A percentile compares a stretch with the other conserved stretches of the same genome.
Evolutionary conservation across 2,113 vertebrate species (phyloP).

Genomic region (Antidorcas marsupialis): DNA sequence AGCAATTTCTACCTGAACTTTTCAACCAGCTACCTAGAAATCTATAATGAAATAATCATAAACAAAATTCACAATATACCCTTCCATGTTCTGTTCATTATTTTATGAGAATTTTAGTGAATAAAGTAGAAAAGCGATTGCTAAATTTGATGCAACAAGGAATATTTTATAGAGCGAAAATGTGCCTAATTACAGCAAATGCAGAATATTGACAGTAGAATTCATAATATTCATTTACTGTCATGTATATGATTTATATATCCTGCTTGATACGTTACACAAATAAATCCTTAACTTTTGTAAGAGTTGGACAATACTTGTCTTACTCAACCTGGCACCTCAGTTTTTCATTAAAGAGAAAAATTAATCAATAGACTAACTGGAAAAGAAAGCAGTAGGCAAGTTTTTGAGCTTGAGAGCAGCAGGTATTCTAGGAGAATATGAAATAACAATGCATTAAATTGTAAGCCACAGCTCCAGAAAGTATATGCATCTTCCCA

Average conservation of each 20-base stretch:
- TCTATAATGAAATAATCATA: not conserved
- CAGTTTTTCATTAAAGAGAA: conserved; percentile 44
- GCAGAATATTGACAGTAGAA: not conserved
- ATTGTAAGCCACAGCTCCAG: not conserved
- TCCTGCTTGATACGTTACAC: not conserved
- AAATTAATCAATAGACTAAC: not conserved
- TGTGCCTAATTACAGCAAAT: not conserved
- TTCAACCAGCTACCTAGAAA: not conserved
- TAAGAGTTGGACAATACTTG: not conserved
- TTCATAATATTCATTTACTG: not conserved
- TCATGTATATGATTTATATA: not conserved
- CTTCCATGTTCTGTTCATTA: not conserved
- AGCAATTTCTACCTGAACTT: not conserved
- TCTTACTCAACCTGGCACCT: conserved; percentile 25
- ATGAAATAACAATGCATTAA: not conserved
- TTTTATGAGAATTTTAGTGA: not conserved
- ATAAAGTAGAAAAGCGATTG: not conserved
- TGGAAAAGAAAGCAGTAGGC: not conserved
- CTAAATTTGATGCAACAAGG: conserved; percentile 10
- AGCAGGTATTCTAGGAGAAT: not conserved
- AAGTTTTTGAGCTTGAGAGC: not conserved
- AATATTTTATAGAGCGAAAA: not conserved
- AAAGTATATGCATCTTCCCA: not conserved
- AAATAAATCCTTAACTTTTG: conserved; percentile 14
- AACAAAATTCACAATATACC: not conserved